Evolutionary conservation across 1,140 invertebrate species (phyloP).

Genomic region (Ceratoteleas bidentatus): DNA sequence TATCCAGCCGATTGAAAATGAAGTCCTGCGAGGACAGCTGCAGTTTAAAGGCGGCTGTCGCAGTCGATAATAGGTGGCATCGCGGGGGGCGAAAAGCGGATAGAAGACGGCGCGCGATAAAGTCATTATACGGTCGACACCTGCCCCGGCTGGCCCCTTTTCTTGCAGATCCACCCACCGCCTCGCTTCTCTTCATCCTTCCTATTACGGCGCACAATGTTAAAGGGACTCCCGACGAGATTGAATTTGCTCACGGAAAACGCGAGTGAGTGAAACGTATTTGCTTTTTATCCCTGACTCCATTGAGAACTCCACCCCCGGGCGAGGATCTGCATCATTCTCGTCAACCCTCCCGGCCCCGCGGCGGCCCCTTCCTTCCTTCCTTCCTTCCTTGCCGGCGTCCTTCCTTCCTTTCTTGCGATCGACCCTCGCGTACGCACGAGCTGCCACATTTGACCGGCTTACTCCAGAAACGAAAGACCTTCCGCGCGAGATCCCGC

Average conservation of each 20-base stretch:
- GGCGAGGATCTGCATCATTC: constrained; percentile 63
- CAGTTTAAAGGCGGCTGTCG: constrained; percentile 75
- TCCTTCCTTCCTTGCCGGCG: constrained; percentile 17
- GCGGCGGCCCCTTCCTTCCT: constrained; percentile 4
- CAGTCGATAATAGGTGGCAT: constrained; percentile 76
- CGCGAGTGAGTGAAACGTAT: constrained; percentile 80
- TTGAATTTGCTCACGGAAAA: constrained; percentile 81
- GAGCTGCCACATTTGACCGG: constrained; percentile 73
- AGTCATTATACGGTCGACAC: constrained; percentile 79
- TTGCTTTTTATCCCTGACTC: constrained; percentile 80
- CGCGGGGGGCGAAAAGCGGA: constrained; percentile 67
- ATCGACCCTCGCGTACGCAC: constrained; percentile 58
- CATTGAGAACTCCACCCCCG: constrained; percentile 74
- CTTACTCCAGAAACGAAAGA: constrained; percentile 68
- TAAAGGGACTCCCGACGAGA: constrained; percentile 79
- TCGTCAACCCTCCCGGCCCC: constrained; percentile 32
- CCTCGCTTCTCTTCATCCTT: constrained; percentile 73
- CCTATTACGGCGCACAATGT: constrained; percentile 79
- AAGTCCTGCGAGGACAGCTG: constrained; percentile 46
- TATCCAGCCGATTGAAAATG: constrained; percentile 73
- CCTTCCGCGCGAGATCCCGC: constrained; percentile 70
- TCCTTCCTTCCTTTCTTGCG: constrained; percentile 46
- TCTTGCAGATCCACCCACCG: constrained; percentile 55
- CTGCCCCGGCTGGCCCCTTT: constrained; percentile 63
- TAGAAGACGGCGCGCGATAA: constrained; percentile 72